A percentile compares a stretch with the other conserved stretches of the same genome.
Evolutionary conservation across 2,888 invertebrate species (phyloP).

Genomic region (Falcaria lacertinaria): DNA sequence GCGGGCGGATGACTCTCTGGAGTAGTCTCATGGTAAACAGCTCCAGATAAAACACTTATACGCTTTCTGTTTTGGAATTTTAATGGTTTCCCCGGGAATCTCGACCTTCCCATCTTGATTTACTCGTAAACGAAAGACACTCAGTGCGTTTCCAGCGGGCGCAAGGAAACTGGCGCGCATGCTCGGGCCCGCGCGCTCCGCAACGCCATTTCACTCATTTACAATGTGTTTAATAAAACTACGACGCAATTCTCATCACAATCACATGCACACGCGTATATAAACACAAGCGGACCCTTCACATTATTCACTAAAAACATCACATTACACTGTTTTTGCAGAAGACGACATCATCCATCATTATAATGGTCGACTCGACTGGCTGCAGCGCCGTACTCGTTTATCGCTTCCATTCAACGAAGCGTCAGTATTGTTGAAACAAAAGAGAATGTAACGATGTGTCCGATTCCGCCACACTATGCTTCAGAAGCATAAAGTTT

Average conservation of each 20-base stretch:
- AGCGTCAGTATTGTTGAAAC: conserved; percentile 69
- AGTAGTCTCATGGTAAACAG: conserved; percentile 75
- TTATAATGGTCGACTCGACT: conserved; percentile 74
- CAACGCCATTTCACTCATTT: conserved; percentile 79
- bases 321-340: conserved; percentile 72
- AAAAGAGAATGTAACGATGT: conserved; percentile 74
- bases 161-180: conserved; percentile 77
- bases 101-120: conserved; percentile 88
- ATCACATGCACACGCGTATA: conserved; percentile 58
- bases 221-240: conserved; percentile 76
- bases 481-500: conserved; percentile 55
- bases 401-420: conserved; percentile 74
- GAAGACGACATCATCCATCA: conserved; percentile 74
- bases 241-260: conserved; percentile 74
- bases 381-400: conserved; percentile 66
- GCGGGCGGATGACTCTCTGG: conserved; percentile 67
- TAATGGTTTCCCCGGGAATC: conserved; percentile 93
- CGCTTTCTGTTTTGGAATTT: conserved; percentile 92
- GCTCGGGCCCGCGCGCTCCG: conserved; percentile 78
- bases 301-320: conserved; percentile 68
- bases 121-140: conserved; percentile 77
- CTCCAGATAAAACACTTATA: conserved; percentile 87
- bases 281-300: conserved; percentile 67
- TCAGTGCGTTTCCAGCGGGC: conserved; percentile 75
- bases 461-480: conserved; percentile 53